Conservation (phyloP, 2,797 vertebrate genomes). For the Spinus olivaceus region DNA sequence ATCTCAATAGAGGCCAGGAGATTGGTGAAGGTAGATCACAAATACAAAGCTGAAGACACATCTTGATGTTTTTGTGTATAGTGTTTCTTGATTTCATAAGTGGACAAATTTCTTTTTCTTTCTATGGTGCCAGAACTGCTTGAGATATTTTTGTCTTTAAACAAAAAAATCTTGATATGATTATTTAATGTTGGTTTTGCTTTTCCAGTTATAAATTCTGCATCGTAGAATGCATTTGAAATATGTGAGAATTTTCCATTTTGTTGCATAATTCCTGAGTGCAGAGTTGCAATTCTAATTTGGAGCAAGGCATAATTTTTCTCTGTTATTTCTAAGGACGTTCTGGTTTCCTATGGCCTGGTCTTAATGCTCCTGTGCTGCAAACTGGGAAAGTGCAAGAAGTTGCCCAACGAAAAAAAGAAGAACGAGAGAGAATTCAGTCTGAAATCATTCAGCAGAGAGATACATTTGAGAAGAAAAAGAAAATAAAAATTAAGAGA, state of each 20-base stretch:
- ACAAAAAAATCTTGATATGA: not conserved
- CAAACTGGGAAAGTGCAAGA: slow-evolving; percentile 73
- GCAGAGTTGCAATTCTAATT: not conserved
- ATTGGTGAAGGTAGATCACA: slow-evolving; percentile 87
- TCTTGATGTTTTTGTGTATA: not conserved
- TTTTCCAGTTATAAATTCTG: not conserved
- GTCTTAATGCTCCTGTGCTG: slow-evolving; percentile 84
- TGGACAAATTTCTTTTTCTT: not conserved
- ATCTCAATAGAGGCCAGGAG: slow-evolving; percentile 88
- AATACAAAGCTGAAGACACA: not conserved
- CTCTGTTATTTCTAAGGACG: slow-evolving; percentile 74
- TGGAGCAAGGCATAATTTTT: not conserved
- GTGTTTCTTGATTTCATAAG: not conserved
- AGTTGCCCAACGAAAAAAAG: slow-evolving; percentile 74
- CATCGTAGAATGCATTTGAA: not conserved
- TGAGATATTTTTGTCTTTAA: not conserved
- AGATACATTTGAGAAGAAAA: slow-evolving; percentile 86
- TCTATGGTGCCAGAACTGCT: not conserved
- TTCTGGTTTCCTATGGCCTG: slow-evolving; percentile 92
- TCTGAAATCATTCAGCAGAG: slow-evolving; percentile 77
- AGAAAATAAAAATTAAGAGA: slow-evolving; percentile 80
- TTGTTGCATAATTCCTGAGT: not conserved
- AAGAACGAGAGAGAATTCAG: slow-evolving; percentile 79
- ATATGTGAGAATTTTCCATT: not conserved
- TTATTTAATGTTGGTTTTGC: not conserved